Conservation (phyloP, 2,113 vertebrate genomes). For the Psittacus erithacus region DNA sequence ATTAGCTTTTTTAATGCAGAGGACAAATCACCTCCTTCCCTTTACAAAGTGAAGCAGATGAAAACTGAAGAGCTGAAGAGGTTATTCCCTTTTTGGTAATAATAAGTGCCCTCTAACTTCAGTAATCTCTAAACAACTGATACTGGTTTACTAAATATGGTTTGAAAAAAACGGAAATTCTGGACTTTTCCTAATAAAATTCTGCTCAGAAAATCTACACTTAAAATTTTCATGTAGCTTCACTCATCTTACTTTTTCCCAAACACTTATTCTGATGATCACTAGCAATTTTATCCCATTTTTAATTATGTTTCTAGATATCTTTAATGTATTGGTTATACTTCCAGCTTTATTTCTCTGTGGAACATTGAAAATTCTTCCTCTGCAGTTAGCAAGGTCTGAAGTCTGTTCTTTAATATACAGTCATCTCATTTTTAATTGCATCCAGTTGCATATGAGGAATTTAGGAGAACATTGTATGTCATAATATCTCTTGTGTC, state of each 20-base stretch:
- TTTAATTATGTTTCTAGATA: not conserved
- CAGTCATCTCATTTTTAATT: not conserved
- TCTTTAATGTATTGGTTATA: not conserved
- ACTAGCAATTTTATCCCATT: not conserved
- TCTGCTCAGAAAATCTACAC: not conserved
- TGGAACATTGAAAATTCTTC: not conserved
- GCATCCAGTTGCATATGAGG: rapidly evolving
- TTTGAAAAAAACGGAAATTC: not conserved
- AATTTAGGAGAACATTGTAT: not conserved
- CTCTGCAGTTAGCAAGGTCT: not conserved
- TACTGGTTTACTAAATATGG: not conserved
- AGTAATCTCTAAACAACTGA: not conserved
- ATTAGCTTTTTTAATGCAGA: not conserved
- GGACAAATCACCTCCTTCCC: not conserved
- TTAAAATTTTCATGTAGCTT: not conserved
- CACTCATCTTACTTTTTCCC: not conserved
- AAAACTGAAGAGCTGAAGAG: not conserved
- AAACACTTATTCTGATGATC: not conserved
- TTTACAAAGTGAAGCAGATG: not conserved
- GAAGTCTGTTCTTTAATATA: not conserved
- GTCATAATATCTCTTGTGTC: not conserved
- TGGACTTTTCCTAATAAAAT: not conserved
- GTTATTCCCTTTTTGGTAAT: not conserved
- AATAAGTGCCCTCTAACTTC: not conserved
- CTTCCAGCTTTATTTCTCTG: not conserved